phyloP scores from a whole-genome alignment of 2,888 invertebrate genomes.

The Leucania comma region DNA sequence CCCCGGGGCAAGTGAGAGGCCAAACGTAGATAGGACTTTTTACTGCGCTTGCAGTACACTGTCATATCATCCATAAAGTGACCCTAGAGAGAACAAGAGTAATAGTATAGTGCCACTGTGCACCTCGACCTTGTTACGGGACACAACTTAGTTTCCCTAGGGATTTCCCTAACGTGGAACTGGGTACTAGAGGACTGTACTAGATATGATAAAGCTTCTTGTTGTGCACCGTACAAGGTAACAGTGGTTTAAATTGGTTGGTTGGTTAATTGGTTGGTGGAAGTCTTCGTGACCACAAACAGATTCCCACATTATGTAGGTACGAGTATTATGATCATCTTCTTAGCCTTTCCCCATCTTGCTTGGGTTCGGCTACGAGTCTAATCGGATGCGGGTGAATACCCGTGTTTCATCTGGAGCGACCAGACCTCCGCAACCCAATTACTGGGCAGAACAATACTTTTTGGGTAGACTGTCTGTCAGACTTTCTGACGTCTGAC shows the following conservation, averaged over 20 bases:
- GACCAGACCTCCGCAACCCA: no score
- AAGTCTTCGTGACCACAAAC: background rate
- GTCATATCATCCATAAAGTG: background rate
- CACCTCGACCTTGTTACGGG: background rate
- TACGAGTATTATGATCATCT: no score
- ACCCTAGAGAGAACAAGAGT: background rate
- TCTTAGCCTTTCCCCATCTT: no score
- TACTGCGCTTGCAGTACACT: background rate
- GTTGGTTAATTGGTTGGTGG: no score
- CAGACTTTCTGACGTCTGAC: no score
- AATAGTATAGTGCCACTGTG: background rate
- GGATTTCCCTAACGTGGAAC: background rate
- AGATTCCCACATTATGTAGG: background rate
- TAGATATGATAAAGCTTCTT: background rate
- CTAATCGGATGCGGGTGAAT: no score
- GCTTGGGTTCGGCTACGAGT: no score
- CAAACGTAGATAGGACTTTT: background rate
- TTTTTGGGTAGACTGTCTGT: no score
- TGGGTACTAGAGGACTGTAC: background rate
- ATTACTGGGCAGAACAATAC: no score
- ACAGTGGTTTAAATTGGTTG: background rate
- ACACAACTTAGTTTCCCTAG: background rate
- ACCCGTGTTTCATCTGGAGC: no score
- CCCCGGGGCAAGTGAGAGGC: background rate
- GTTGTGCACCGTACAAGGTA: background rate